Evolutionary conservation across 2,888 invertebrate genomes (phyloP).

Genomic region (Drosophila borborema): DNA sequence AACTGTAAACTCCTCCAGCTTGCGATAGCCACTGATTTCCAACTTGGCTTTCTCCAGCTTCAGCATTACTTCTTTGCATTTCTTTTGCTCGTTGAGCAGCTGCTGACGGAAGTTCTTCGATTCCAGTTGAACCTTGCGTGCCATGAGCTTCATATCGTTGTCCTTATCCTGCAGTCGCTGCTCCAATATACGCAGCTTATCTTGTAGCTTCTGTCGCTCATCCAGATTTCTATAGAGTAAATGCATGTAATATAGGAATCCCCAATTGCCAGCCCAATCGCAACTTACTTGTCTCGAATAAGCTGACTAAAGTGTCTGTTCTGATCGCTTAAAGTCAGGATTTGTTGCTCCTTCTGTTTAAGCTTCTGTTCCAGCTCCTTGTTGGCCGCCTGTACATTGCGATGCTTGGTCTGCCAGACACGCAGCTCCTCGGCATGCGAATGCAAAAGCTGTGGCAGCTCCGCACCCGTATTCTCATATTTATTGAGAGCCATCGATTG

Average conservation of each 20-base stretch:
- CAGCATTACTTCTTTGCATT: conserved; percentile 89
- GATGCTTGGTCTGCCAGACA: conserved; percentile 89
- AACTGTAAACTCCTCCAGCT: conserved; percentile 82
- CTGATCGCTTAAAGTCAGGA: conserved; percentile 88
- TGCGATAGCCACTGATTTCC: conserved; percentile 82
- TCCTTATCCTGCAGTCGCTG: conserved; percentile 87
- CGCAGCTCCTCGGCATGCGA: conserved; percentile 92
- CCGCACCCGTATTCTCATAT: conserved; percentile 91
- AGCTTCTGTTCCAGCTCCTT: conserved; percentile 88
- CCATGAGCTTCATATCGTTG: conserved; percentile 88
- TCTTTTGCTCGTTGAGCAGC: conserved; percentile 89
- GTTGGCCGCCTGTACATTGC: conserved; percentile 88
- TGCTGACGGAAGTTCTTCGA: conserved; percentile 91
- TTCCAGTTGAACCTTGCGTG: conserved; percentile 90
- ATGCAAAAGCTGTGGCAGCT: conserved; percentile 90
- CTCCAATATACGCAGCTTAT: conserved; percentile 87
- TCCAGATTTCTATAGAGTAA: conserved; percentile 87
- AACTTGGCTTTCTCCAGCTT: conserved; percentile 86
- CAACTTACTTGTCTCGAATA: conserved; percentile 88
- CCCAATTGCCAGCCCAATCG: too few species aligned
- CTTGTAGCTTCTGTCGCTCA: conserved; percentile 90
- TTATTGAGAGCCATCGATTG: conserved; percentile 92
- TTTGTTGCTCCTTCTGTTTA: conserved; percentile 89
- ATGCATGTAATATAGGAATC: neutral
- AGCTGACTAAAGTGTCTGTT: conserved; percentile 90